Conservation (phyloP, 2,797 vertebrate species). For the Schizopygopsis malacanthus region DNA sequence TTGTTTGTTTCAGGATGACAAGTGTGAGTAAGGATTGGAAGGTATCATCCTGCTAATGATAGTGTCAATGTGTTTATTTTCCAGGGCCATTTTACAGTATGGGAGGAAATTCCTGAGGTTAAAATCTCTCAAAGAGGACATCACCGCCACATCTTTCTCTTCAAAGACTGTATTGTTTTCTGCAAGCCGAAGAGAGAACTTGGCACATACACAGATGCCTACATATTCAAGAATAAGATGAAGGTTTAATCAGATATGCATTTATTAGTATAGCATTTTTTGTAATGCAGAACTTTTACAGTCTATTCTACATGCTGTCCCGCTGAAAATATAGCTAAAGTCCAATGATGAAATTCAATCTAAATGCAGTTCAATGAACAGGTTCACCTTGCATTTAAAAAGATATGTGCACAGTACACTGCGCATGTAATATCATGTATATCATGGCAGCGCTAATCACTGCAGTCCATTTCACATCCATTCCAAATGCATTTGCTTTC, state of each 20-base stretch:
- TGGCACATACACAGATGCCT: constrained; percentile 84
- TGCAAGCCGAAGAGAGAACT: constrained; percentile 91
- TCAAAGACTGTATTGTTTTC: constrained; percentile 90
- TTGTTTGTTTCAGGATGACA: neutral
- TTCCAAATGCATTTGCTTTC: neutral
- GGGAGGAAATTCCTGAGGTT: constrained; percentile 92
- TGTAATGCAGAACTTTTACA: neutral
- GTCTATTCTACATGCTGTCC: neutral
- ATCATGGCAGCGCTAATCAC: constrained; percentile 34
- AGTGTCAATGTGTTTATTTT: neutral
- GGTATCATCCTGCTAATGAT: neutral
- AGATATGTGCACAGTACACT: neutral
- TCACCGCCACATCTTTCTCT: constrained; percentile 94
- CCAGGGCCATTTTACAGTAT: constrained; percentile 92
- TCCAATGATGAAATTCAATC: neutral
- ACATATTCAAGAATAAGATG: constrained; percentile 96
- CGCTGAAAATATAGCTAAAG: neutral
- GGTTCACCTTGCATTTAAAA: neutral
- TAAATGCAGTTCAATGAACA: neutral
- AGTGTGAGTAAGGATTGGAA: neutral
- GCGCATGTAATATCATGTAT: neutral
- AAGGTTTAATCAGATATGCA: constrained; percentile 79
- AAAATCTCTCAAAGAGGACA: constrained; percentile 91
- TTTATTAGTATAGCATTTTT: neutral
- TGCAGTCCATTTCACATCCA: neutral